These are phyloP conservation scores for Streptopelia turtur DNA, from an alignment of 2,797 vertebrate species.

Conservation along the genomic window DNA sequence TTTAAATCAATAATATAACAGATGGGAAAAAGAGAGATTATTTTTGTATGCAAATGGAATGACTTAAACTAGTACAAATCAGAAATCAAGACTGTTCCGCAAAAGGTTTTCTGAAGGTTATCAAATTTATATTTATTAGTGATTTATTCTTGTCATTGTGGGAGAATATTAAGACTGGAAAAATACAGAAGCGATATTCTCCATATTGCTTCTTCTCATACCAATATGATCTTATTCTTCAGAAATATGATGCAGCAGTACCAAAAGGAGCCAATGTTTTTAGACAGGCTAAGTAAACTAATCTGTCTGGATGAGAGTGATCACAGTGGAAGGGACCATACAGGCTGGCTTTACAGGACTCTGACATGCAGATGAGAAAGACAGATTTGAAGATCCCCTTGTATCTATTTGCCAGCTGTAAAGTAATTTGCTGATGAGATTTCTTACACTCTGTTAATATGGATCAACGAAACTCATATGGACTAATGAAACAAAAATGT, in stretches of 20 bases:
- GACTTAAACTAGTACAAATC: conserved; percentile 50
- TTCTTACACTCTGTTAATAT: neutral
- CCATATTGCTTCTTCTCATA: neutral
- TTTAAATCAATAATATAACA: conserved; percentile 64
- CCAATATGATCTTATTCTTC: neutral
- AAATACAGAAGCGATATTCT: neutral
- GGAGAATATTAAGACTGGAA: neutral
- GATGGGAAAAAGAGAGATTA: conserved; percentile 54
- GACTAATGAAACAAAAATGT: neutral
- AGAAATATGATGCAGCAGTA: neutral
- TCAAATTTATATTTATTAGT: conserved; percentile 57
- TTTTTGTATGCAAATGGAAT: conserved; percentile 66
- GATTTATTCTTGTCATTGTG: neutral
- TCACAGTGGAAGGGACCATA: neutral
- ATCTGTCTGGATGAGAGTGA: neutral
- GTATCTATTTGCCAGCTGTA: neutral
- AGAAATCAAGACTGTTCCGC: neutral
- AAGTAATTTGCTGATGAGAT: neutral
- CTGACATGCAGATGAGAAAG: neutral
- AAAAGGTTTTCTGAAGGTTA: conserved; percentile 51
- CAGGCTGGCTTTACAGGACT: neutral
- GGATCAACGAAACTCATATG: neutral
- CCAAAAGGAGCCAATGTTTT: neutral
- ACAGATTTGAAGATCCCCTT: neutral
- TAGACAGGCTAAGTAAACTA: neutral